Percentiles rank a stretch among this genome's conserved stretches.
phyloP scores from a whole-genome alignment of 2,888 invertebrate species.

The Hypercompe scribonia region DNA sequence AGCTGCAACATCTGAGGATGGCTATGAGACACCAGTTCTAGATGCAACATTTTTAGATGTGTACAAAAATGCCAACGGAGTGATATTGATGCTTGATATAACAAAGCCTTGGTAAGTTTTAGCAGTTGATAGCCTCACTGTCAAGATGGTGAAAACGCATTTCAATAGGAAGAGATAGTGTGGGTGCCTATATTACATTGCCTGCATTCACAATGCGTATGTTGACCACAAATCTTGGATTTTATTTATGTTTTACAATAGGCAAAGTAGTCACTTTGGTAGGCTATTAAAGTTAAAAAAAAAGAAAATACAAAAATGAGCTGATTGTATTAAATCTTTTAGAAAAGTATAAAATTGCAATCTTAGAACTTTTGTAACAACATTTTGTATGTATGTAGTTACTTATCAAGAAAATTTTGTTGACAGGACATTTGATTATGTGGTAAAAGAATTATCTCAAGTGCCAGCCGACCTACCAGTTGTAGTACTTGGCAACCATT shows the following conservation, averaged over 20 bases:
- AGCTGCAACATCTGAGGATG: constrained; percentile 76
- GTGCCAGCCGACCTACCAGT: constrained; percentile 93
- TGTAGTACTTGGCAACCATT: constrained; percentile 96
- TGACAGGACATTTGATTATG: constrained; percentile 96
- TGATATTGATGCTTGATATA: constrained; percentile 97
- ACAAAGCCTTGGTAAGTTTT: constrained; percentile 94
- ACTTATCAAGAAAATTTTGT: constrained; percentile 18
- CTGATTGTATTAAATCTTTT: too few relatives aligned
- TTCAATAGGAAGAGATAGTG: too few relatives aligned
- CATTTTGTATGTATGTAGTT: not conserved
- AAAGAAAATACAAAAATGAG: too few relatives aligned
- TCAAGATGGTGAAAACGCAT: too few relatives aligned
- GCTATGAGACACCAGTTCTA: constrained; percentile 90
- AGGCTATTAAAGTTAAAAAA: too few relatives aligned
- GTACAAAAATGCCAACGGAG: constrained; percentile 97
- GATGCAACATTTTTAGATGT: constrained; percentile 98
- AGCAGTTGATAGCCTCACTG: not conserved
- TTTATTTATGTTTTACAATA: too few relatives aligned
- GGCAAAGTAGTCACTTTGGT: too few relatives aligned
- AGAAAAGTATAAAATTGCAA: not conserved
- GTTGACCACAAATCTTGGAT: too few relatives aligned
- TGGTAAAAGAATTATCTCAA: constrained; percentile 94
- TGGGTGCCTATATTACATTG: too few relatives aligned
- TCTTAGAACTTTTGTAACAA: not conserved
- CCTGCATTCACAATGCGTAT: too few relatives aligned